Base-by-base conservation (phyloP, 2,113 vertebrate genomes). In the Malurus alboscapulatus region DNA sequence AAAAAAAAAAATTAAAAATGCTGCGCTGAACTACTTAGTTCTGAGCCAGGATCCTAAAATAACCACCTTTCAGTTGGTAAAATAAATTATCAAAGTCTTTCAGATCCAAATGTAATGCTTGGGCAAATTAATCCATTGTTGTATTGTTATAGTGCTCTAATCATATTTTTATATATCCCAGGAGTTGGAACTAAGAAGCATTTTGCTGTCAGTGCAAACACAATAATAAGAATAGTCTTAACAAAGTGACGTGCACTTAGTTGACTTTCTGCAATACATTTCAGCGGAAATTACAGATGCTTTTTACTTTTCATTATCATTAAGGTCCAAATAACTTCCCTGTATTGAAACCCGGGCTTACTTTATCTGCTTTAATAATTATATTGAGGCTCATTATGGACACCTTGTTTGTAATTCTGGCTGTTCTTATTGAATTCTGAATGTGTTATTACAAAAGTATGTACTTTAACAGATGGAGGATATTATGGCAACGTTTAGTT, bases 171-270 rank as follows among this genome's bases (percentile, higher is more conserved):
- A 95, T 93, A 94, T 95, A 94, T 95, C 95, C 94, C 88, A 67
- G 92, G 96, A 97, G 89, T 26, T 97, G 96, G 92, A 97, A 96
- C 61, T 85, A 95, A 97, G 96, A 95, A 97, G 87, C 93, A 50
- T 93, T 95, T 97, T 96, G 92, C 96, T 97, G 92, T 89, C 93
- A 96, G 79, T 96, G 90, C 91, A 96, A 97, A 93, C 96, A 96
- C 94, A 97, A 88, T 97, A 96, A 96, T 96, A 95, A 98, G 93
- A 96, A 96, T 95, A 93, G 88, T 96, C 95, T 96, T 96, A 98
- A 89, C 92, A 97, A 97, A 97, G 97, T 97, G 96, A 96, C 89
- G 72, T 97, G 89, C 95, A 94, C 93, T 81, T 84, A 96, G 96
- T 77, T 97, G 95, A 96, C 96, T 97, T 94, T 94, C 85, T 93